phyloP scores from a whole-genome alignment of 2,113 vertebrate genomes.

The Anser brachyrhynchus region DNA sequence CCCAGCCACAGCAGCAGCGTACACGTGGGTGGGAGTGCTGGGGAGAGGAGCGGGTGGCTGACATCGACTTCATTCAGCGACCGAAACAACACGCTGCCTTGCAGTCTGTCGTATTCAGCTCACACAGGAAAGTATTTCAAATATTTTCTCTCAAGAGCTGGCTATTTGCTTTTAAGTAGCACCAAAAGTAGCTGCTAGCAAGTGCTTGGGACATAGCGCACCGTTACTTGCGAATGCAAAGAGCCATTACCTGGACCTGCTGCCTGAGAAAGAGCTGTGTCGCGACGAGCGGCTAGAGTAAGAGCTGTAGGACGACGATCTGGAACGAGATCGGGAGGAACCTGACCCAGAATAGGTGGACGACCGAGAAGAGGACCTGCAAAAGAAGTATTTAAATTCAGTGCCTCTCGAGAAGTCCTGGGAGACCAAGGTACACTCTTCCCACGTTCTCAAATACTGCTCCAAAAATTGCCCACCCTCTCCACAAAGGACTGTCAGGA shows the following conservation, averaged over 20 bases:
- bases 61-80: background rate
- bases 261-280: slow-evolving; percentile 94
- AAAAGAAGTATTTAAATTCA: background rate
- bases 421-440: background rate
- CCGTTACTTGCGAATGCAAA: background rate
- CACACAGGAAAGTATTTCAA: background rate
- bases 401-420: background rate
- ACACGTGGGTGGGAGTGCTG: background rate
- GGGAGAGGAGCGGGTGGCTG: slow-evolving; percentile 35
- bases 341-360: slow-evolving; percentile 94
- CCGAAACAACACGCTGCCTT: background rate
- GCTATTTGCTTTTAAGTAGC: background rate
- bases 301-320: slow-evolving; percentile 93
- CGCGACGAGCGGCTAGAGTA: slow-evolving; percentile 95
- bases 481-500: background rate
- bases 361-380: slow-evolving; percentile 93
- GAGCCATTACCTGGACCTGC: slow-evolving; percentile 86
- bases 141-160: background rate
- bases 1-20: background rate
- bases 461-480: background rate
- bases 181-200: background rate
- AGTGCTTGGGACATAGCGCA: background rate
- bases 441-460: background rate
- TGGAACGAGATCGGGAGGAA: slow-evolving; percentile 85
- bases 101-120: background rate